Evolutionary conservation across 2,797 vertebrate genomes (phyloP).

Genomic region (Astyanax mexicanus): DNA sequence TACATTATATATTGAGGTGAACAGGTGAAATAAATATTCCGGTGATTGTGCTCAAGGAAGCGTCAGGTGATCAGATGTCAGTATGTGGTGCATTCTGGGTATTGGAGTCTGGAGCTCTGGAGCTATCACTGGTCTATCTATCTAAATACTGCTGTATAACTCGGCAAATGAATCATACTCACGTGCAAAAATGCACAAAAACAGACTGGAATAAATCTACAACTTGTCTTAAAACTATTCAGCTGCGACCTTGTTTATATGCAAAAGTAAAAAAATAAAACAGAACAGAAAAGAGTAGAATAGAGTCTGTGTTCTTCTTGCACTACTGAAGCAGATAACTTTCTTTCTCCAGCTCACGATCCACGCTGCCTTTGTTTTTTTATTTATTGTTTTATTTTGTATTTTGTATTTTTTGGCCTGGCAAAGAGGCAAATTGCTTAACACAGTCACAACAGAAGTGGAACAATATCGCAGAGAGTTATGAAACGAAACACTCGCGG

Average conservation of each 20-base stretch:
- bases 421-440: slow-evolving; percentile 10
- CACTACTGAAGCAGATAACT: background rate
- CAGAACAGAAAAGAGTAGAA: background rate
- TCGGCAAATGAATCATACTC: too few species aligned
- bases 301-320: background rate
- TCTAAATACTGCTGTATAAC: too few species aligned
- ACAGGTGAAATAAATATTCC: too few species aligned
- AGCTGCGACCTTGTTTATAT: too few species aligned
- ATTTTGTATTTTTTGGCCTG: background rate
- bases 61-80: too few species aligned
- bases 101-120: too few species aligned
- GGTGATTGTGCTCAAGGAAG: too few species aligned
- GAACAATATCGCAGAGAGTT: slow-evolving; percentile 15
- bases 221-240: background rate
- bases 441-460: background rate
- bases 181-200: too few species aligned
- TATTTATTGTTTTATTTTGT: background rate
- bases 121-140: too few species aligned
- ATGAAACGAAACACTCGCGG: background rate
- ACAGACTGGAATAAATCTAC: background rate
- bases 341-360: background rate
- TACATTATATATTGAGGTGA: too few species aligned
- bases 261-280: background rate
- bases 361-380: background rate
- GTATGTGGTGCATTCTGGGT: too few species aligned